Base-by-base conservation (phyloP, 2,797 vertebrate species). In the Cyclopterus lumpus region DNA sequence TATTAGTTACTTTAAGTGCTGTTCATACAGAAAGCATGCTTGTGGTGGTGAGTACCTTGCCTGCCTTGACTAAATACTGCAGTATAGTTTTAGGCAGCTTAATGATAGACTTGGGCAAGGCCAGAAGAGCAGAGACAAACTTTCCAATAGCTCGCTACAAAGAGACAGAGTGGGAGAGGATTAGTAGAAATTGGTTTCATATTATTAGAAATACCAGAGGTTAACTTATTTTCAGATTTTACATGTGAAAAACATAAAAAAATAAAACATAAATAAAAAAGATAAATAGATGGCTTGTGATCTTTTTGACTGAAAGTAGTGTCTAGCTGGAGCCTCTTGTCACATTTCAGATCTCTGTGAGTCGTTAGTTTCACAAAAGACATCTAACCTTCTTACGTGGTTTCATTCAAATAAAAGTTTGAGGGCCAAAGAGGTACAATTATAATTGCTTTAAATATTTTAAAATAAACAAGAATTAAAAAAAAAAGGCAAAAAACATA, bases 1-100 rank as follows among this genome's bases (percentile, higher is more conserved):
- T 86, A 90, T 60, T 18, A 66, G 80, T 85, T 76, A 90, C 86
- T 6, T 2, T 2, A 89, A 81, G 83, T 73, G 92, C 86, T 84
- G 32, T 86, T 82, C 87, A 92, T 84, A 81, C 51, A 83, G 81
- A 92, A 81, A 86, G 83, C 48, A 59, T 38, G 77, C 64, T 71
- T 40, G 4, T 69, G 72, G 63, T 15, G 73, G 81, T 80, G 93
- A 89, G 94, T 99, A 99, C 98, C 98, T 99, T 99, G 93, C 95
- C 96, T 94, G 97, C 97, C 96, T 96, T 99, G 92, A 99, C 95
- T 95, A 98, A 94, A 95, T 97, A 99, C 87, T 99, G 97, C 92
- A 99, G 97, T 88, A 99, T 95, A 94, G 97, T 98, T 99, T 98
- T 99, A 92, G 98, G 98, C 90, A 99, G 97, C 95, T 97, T 99